Base-by-base conservation (phyloP, 1,140 invertebrate species). In the Cydia amplana region DNA sequence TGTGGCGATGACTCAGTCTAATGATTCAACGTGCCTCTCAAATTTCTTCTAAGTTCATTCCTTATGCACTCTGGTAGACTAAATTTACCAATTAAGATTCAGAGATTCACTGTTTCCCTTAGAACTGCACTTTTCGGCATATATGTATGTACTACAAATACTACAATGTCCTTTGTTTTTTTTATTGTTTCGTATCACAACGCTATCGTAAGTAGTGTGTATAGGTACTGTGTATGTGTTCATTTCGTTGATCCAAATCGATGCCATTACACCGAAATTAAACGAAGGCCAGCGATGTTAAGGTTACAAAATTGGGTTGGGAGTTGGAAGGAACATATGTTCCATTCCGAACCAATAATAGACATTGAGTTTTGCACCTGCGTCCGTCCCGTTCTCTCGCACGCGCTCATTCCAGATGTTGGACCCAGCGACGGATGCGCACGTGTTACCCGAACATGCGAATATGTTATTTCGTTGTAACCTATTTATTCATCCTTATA, bases 401-500 rank as follows among this genome's bases (percentile, higher is more conserved):
- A 88, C 90, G 88, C 87, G 89, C 86, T 76, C 78, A 76, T 73
- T 84, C 81, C 87, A 88, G 87, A 83, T 90, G 88, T 84, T 86
- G 83, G 74, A 75, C 79, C 74, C 18, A 49, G 28, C 28, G n/a
- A 14, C 65, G 28, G 28, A 28, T 20, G n/a, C 65, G 65, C 65
- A 36, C 32, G 40, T 70, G 65, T 36, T 10, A 23, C 51, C 51
- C 18, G 55, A 20, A 60, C 55, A 23, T 23, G 20, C 55, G 18
- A 23, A 60, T 23, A 18, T n/a, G 16, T 18, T 55, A 55, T 9
- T 18, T 16, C n/a, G 51, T 55, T 16, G 51, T 40, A 40, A 40
- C 36, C 7, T 10, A 40, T 46, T 16, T 46, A 46, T 46, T 46
- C 14, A 4, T 46, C 12, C 43, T 46, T n/a, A n/a, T n/a, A 43